A percentile compares a stretch with the other conserved stretches of the same genome.
These are phyloP conservation scores for Drosophila bifasciata DNA, from an alignment of 1,140 invertebrate genomes.

Conservation along the genomic window DNA sequence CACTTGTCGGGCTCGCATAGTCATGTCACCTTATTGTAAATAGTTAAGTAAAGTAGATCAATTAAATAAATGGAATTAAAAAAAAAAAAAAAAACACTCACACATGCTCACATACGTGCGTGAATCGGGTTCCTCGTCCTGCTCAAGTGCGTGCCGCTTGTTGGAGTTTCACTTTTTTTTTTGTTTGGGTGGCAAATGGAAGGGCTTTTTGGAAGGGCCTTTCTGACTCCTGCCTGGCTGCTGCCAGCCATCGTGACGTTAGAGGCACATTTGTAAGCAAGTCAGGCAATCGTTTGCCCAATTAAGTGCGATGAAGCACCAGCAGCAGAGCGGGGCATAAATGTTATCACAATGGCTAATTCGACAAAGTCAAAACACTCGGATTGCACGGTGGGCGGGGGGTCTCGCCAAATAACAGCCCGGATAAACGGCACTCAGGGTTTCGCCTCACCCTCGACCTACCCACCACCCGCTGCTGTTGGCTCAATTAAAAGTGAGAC, in stretches of 20 bases:
- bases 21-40: too few relatives aligned
- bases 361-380: constrained; percentile 76
- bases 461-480: neutral
- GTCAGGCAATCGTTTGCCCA: constrained; percentile 78
- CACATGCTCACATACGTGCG: constrained; percentile 37
- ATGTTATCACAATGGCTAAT: constrained; percentile 80
- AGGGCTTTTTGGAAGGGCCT: constrained; percentile 36
- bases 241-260: neutral
- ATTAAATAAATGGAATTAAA: too few relatives aligned
- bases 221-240: neutral
- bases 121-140: neutral
- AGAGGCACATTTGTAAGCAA: constrained; percentile 71
- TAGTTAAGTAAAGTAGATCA: too few relatives aligned
- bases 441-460: constrained; percentile 8
- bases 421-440: constrained; percentile 55
- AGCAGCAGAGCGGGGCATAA: constrained; percentile 33
- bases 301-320: constrained; percentile 69
- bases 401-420: constrained; percentile 37
- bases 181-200: constrained; percentile 13
- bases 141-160: constrained; percentile 53
- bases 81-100: too few relatives aligned
- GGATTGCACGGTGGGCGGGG: constrained; percentile 44
- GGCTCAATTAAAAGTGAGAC: constrained; percentile 42
- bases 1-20: too few relatives aligned
- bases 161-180: constrained; percentile 24